Evolutionary conservation across 2,888 invertebrate species (phyloP).

Genomic region (Sarcophaga carnaria): DNA sequence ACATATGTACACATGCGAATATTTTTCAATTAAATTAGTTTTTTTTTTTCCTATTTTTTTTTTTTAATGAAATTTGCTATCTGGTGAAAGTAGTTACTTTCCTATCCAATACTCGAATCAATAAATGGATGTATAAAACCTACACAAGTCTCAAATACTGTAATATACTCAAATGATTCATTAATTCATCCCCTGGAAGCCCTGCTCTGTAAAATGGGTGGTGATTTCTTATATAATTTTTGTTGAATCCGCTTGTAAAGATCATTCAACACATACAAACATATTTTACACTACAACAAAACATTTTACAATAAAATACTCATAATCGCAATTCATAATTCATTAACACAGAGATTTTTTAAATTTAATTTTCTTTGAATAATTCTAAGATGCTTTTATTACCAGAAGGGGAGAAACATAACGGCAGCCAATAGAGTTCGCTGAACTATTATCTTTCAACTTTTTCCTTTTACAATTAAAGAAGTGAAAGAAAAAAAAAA

Average conservation of each 20-base stretch:
- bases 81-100: slow-evolving; percentile 48
- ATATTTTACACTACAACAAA: too few relatives aligned
- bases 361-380: not conserved
- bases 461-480: slow-evolving; percentile 13
- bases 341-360: not conserved
- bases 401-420: not conserved
- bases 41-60: not conserved
- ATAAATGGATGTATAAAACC: not conserved
- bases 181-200: too few relatives aligned
- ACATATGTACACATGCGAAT: slow-evolving; percentile 1
- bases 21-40: not conserved
- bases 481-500: not conserved
- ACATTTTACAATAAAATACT: too few relatives aligned
- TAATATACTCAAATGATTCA: too few relatives aligned
- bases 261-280: too few relatives aligned
- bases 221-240: not conserved
- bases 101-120: not conserved
- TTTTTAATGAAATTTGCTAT: not conserved
- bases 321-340: not conserved
- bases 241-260: too few relatives aligned
- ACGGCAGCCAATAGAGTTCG: slow-evolving; percentile 28
- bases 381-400: not conserved
- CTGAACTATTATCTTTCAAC: slow-evolving; percentile 40
- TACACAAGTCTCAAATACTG: not conserved
- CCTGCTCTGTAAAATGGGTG: not conserved